Evolutionary conservation across 37 sponge, comb jelly and placozoan genomes (phyloP).

Genomic region (Oopsacas minuta): DNA sequence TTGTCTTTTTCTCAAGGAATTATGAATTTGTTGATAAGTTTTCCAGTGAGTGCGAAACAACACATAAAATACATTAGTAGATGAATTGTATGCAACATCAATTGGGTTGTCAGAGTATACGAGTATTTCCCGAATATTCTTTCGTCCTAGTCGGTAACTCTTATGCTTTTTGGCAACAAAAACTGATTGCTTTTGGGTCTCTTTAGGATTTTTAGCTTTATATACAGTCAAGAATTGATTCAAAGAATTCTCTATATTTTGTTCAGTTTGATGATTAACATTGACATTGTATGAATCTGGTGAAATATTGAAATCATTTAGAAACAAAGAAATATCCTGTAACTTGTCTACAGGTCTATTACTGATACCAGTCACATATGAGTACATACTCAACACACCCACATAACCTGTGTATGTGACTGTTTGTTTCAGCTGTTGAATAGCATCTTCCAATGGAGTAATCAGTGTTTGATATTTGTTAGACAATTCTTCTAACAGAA

Average conservation of each 20-base stretch:
- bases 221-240: not conserved
- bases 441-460: constrained; percentile 8
- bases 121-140: not conserved
- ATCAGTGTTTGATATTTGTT: not conserved
- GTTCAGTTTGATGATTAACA: not conserved
- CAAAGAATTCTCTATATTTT: not conserved
- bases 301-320: not conserved
- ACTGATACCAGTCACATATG: not conserved
- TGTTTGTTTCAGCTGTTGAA: not conserved
- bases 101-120: not conserved
- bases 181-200: not conserved
- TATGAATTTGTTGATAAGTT: not conserved
- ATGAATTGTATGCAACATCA: not conserved
- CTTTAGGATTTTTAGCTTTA: not conserved
- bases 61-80: not conserved
- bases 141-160: not conserved
- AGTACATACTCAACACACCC: constrained; percentile 7
- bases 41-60: not conserved
- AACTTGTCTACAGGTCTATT: not conserved
- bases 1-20: not conserved
- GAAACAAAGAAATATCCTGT: not conserved
- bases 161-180: not conserved
- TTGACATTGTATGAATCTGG: not conserved
- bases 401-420: not conserved
- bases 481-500: not conserved